phyloP scores from a whole-genome alignment of 2,888 invertebrate genomes.

The Habroteleia sp. region DNA sequence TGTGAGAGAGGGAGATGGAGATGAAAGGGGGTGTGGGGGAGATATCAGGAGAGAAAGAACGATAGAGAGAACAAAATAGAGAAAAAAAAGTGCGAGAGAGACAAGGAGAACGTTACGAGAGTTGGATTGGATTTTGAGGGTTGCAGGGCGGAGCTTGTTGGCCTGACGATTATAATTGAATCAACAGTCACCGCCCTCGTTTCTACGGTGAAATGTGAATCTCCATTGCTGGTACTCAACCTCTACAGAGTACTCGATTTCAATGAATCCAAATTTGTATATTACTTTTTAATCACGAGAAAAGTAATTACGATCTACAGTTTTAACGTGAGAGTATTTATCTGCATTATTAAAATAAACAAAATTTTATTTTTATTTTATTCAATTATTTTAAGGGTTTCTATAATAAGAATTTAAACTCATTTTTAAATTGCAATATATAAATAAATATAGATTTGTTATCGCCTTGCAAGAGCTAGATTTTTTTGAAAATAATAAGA shows the following conservation, averaged over 20 bases:
- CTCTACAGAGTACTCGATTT: slow-evolving; percentile 32
- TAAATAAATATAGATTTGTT: too few species aligned
- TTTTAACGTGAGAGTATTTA: too few species aligned
- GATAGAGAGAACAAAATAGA: slow-evolving; percentile 40
- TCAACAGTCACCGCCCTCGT: slow-evolving; percentile 78
- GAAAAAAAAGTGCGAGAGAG: slow-evolving; percentile 47
- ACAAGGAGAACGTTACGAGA: slow-evolving; percentile 66
- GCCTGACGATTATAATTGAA: slow-evolving; percentile 78
- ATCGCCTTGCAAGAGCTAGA: too few species aligned
- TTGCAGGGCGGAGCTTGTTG: slow-evolving; percentile 75
- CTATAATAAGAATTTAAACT: too few species aligned
- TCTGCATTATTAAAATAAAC: too few species aligned
- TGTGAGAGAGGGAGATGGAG: slow-evolving; percentile 48
- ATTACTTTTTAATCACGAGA: slow-evolving; percentile 52
- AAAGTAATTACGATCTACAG: slow-evolving; percentile 59
- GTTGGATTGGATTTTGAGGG: slow-evolving; percentile 75
- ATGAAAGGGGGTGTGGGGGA: slow-evolving; percentile 54
- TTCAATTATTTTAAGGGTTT: too few species aligned
- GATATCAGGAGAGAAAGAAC: slow-evolving; percentile 52
- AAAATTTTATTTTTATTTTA: too few species aligned
- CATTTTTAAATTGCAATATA: too few species aligned
- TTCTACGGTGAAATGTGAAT: slow-evolving; percentile 68
- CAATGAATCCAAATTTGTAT: slow-evolving; percentile 21
- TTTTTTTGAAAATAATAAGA: too few species aligned
- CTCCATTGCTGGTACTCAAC: slow-evolving; percentile 67